phyloP scores from a whole-genome alignment of 2,888 invertebrate genomes.

The Malachius bipustulatus region DNA sequence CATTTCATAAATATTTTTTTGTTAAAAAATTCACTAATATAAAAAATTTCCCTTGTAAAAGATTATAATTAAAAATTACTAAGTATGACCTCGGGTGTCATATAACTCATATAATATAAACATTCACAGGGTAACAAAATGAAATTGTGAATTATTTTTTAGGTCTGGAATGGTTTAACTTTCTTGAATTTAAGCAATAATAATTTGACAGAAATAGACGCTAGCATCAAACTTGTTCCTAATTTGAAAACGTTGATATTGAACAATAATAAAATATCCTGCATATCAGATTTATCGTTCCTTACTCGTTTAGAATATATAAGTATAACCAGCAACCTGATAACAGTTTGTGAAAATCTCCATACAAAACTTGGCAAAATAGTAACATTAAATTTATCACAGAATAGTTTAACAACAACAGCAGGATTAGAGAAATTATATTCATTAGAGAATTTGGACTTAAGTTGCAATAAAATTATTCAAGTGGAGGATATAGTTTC shows the following conservation, averaged over 20 bases:
- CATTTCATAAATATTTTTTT: no score
- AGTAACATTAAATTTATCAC: constrained; percentile 70
- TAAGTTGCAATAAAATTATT: constrained; percentile 74
- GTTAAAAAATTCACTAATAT: no score
- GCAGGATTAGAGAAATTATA: constrained; percentile 70
- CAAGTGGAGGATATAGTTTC: constrained; percentile 71
- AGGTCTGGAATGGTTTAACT: constrained; percentile 59
- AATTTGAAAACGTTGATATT: constrained; percentile 58
- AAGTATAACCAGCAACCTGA: constrained; percentile 69
- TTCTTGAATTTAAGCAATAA: constrained; percentile 69
- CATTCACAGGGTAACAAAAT: no score
- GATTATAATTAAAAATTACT: no score
- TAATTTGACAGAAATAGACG: constrained; percentile 63
- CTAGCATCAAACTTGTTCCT: constrained; percentile 65
- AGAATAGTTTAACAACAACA: constrained; percentile 65
- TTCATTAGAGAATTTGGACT: constrained; percentile 73
- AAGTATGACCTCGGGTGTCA: no score
- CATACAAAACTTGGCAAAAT: constrained; percentile 82
- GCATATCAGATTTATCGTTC: constrained; percentile 64
- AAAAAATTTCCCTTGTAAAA: no score
- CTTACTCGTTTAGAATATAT: constrained; percentile 65
- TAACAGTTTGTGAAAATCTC: constrained; percentile 59
- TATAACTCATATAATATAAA: no score
- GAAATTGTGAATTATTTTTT: no score
- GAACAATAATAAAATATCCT: constrained; percentile 65